A percentile compares a stretch with the other conserved stretches of the same genome.
Evolutionary conservation across 1,140 invertebrate species (phyloP).

Genomic region (Lordiphosa collinella): DNA sequence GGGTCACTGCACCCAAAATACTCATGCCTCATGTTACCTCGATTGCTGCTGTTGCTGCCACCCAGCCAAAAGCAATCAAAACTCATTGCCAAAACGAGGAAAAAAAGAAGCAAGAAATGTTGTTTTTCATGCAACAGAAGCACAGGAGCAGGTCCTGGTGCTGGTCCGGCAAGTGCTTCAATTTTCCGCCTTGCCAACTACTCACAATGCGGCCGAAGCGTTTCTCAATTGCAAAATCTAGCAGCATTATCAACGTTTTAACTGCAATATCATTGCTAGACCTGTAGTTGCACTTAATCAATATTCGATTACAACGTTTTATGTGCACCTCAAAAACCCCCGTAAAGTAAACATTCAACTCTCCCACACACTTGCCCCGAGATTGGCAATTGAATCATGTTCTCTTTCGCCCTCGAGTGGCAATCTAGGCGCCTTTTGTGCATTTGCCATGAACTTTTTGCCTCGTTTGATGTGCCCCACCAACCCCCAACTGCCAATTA

Average conservation of each 20-base stretch:
- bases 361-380: slow-evolving; percentile 17
- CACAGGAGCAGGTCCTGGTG: slow-evolving; percentile 19
- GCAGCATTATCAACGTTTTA: slow-evolving; percentile 66
- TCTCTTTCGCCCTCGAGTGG: slow-evolving; percentile 5
- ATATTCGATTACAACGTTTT: slow-evolving; percentile 68
- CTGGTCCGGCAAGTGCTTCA: slow-evolving; percentile 58
- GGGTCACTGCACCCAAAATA: slow-evolving; percentile 71
- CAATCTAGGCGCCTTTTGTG: slow-evolving; percentile 32
- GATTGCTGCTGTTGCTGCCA: slow-evolving; percentile 4
- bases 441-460: slow-evolving; percentile 34
- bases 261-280: slow-evolving; percentile 58
- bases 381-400: slow-evolving; percentile 70
- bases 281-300: slow-evolving; percentile 63
- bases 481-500: slow-evolving; percentile 36
- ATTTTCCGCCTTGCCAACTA: slow-evolving; percentile 72
- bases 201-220: slow-evolving; percentile 28
- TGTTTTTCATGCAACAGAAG: slow-evolving; percentile 36
- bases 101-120: slow-evolving; percentile 35
- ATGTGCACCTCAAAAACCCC: slow-evolving; percentile 39
- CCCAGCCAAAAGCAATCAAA: slow-evolving; percentile 73
- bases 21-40: slow-evolving; percentile 16
- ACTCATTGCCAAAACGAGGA: slow-evolving; percentile 69
- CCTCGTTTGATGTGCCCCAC: slow-evolving; percentile 25
- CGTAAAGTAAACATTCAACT: slow-evolving; percentile 16
- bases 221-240: slow-evolving; percentile 12